Evolutionary conservation across 2,113 vertebrate species (phyloP).

Genomic region (Rhagologus leucostigma): DNA sequence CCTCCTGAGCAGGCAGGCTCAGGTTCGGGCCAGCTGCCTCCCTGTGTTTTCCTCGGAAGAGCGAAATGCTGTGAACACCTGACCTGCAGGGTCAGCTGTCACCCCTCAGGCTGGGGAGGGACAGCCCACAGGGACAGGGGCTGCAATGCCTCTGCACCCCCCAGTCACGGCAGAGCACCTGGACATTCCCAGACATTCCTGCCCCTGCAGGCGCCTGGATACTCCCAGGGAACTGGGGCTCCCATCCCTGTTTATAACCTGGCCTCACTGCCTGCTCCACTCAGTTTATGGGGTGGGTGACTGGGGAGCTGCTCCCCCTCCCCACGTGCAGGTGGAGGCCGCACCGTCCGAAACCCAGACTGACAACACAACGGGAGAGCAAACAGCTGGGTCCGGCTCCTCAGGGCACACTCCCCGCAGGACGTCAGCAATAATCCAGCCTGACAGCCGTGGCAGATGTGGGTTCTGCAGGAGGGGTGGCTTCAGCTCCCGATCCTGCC

Average conservation of each 20-base stretch:
- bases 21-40: not conserved
- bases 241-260: not conserved
- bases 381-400: not conserved
- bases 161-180: not conserved
- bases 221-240: not conserved
- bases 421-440: not conserved
- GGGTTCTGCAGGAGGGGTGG: not conserved
- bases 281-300: accelerated
- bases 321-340: not conserved
- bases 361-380: not conserved
- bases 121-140: accelerated
- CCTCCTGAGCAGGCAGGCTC: not conserved
- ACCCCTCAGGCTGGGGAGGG: not conserved
- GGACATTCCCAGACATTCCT: not conserved
- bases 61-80: not conserved
- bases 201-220: not conserved
- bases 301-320: not conserved
- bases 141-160: not conserved
- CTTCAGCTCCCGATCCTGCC: not conserved
- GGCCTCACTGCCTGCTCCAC: not conserved
- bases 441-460: not conserved
- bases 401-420: not conserved
- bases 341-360: accelerated
- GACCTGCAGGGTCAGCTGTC: not conserved
- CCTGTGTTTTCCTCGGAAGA: not conserved